Evolutionary conservation across 2,797 vertebrate genomes (phyloP), one percentile per base, ranked within the genome.

Genomic region (Trematomus bernacchii): DNA sequence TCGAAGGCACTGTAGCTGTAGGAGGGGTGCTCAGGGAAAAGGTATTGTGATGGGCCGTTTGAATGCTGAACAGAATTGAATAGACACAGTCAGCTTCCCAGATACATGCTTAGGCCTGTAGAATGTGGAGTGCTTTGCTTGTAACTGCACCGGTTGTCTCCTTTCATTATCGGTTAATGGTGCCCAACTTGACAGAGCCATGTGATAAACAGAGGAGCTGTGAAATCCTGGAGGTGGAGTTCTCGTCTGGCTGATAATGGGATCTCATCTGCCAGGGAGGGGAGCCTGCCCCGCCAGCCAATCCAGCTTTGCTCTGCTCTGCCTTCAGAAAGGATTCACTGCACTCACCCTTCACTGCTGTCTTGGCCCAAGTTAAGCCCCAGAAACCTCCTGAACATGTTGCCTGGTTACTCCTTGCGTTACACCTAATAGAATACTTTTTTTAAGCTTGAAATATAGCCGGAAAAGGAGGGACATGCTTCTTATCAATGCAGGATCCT

Each of bases 101-200:
- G 95, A 95, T 96, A 94, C 95, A 90, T 96, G 96, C 95, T 96
- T 91, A 94, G 96, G 96, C 97, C 96, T 96, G 96, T 95, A 95
- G 95, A 96, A 93, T 92, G 92, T 85, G 50, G 95, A 96, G 95
- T 93, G 96, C 96, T 96, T 95, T 93, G 92, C 97, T 96, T 96
- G 95, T 96, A 96, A 96, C 96, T 92, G 94, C 96, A 94, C 96
- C 95, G 96, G 94, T 96, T 96, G 96, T 98, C 96, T 98, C 95
- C 94, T 97, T 97, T 98, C 96, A 97, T 98, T 98, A 97, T 97
- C 95, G 94, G 95, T 96, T 99, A 98, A 97, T 97, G 96, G 96
- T 95, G 96, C 96, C 97, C 97, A 94, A 95, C 95, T 95, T 98
- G 97, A 97, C 96, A 96, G 95, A 95, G 94, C 95, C 95, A 94